Base-by-base conservation (phyloP, 2,888 invertebrate species). In the Hanleya hanleyi region DNA sequence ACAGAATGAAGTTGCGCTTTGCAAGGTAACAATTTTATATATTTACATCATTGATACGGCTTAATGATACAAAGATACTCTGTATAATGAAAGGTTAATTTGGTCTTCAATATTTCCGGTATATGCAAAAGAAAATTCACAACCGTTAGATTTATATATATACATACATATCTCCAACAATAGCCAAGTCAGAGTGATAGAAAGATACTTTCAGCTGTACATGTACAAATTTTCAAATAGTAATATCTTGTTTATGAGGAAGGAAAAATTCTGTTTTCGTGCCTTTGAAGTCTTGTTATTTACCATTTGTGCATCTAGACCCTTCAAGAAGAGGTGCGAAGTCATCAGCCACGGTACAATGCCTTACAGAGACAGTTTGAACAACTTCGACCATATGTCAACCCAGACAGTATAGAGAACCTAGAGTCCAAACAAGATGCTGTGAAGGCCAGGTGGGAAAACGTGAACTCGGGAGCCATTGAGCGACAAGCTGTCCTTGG, bases 371-470 rank as follows among this genome's bases (percentile, higher is more conserved):
- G 84, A 29, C 84, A 85, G 70, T 84, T 81, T 80, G 85, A 86
- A 41, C 84, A 86, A 69, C 82, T 87, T 6, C 81, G 81, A 70
- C 83, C 83, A 22, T 83, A 85, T 75, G 84, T 87, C 35, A 85
- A 80, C 61, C 84, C 86, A 9, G 85, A 83, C 6, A 87, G 87
- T 5, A 76, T 82, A 12, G 76, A 78, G 35, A 79, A 82, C 5
- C 79, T 88, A n/a, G 79, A 82, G 69, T 76, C 96, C 89, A 96
- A 96, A 91, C 93, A 96, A 57, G 96, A 96, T 86, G 94, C 95
- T 1, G 93, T 96, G 77, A 94, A 95, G 84, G 95, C 95, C 7
- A 93, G 95, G 75, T 96, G 96, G 94, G 87, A 94, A n/a, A 93
- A 95, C 0, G 94, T 97, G 65, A 83, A 86, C 41, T 86, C 84